A percentile compares a stretch with the other conserved stretches of the same genome.
Evolutionary conservation across 1,140 invertebrate genomes (phyloP).

Genomic region (Drosophila setifemur): DNA sequence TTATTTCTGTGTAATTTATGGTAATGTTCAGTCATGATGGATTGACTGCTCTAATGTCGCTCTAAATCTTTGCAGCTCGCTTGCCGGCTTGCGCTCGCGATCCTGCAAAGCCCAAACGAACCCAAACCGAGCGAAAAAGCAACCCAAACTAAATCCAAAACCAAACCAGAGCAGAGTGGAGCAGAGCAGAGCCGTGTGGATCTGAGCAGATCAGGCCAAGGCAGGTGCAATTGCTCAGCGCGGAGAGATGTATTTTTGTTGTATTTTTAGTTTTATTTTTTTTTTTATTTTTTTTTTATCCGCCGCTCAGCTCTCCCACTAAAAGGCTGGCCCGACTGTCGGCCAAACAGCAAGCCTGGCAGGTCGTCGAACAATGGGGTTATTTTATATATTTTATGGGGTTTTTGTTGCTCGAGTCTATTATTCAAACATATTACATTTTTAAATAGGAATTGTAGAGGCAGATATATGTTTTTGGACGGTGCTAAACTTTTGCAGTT

Average conservation of each 20-base stretch:
- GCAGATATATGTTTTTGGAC: too few species aligned
- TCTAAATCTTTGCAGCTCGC: slow-evolving; percentile 81
- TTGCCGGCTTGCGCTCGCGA: slow-evolving; percentile 48
- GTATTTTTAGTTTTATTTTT: neutral
- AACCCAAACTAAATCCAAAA: neutral
- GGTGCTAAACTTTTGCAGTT: too few species aligned
- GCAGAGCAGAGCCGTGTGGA: slow-evolving; percentile 30
- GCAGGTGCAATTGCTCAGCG: slow-evolving; percentile 71
- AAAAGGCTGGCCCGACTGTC: slow-evolving; percentile 45
- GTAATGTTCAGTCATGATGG: slow-evolving; percentile 83
- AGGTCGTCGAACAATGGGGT: slow-evolving; percentile 49
- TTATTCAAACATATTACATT: neutral
- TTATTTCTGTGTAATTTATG: slow-evolving; percentile 83
- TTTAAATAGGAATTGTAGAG: neutral
- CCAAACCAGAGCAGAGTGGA: slow-evolving; percentile 26
- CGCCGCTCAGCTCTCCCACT: slow-evolving; percentile 61
- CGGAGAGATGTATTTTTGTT: slow-evolving; percentile 23
- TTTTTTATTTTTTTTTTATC: neutral
- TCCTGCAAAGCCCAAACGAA: slow-evolving; percentile 22
- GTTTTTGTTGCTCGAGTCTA: neutral
- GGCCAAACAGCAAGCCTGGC: slow-evolving; percentile 26
- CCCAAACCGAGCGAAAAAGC: slow-evolving; percentile 27
- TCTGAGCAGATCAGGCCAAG: slow-evolving; percentile 42
- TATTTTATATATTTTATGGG: neutral
- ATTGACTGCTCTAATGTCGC: slow-evolving; percentile 83